Conservation (phyloP, 2,888 invertebrate genomes). For the Resseliella maxima region DNA sequence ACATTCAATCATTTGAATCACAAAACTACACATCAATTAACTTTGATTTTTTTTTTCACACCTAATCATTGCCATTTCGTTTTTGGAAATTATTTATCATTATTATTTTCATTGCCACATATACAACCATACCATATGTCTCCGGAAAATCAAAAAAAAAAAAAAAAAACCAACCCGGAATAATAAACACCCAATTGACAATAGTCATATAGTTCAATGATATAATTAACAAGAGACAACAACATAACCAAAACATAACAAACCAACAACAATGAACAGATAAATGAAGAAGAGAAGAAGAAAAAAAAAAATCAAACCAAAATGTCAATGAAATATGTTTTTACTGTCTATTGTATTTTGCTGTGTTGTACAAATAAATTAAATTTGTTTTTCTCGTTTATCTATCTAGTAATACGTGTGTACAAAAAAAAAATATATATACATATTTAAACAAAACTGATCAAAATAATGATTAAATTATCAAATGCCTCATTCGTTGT, state of each 20-base stretch:
- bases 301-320: no score
- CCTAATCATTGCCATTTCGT: background rate
- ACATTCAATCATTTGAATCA: background rate
- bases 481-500: constrained; percentile 52
- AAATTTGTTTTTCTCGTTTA: background rate
- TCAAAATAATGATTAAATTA: constrained; percentile 48
- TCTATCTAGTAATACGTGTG: background rate
- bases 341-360: constrained; percentile 32
- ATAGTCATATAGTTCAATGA: background rate
- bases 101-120: background rate
- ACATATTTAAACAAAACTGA: background rate
- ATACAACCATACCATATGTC: no score
- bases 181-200: background rate
- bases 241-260: background rate
- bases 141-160: background rate
- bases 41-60: background rate
- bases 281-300: no score
- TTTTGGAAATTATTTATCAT: background rate
- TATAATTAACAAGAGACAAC: background rate
- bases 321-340: constrained; percentile 14
- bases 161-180: no score
- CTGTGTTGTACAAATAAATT: constrained; percentile 2
- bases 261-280: background rate
- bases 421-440: background rate
- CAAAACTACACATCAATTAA: background rate